These are phyloP conservation scores for Sebastes itinus DNA, from an alignment of 2,797 vertebrate species.

Conservation along the genomic window DNA sequence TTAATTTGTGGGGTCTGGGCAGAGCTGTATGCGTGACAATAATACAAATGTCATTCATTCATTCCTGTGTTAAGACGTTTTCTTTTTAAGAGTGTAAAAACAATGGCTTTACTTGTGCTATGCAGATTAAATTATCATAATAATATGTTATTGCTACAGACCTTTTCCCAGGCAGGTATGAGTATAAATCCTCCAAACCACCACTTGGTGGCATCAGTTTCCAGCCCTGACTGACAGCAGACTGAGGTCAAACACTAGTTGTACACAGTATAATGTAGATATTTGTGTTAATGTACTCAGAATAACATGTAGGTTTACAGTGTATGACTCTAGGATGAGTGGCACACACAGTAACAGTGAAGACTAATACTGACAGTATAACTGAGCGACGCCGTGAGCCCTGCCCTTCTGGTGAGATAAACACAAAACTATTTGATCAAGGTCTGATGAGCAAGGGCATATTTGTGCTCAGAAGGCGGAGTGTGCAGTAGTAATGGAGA, in stretches of 20 bases:
- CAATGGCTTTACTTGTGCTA: background rate
- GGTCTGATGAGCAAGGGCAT: slow-evolving; percentile 38
- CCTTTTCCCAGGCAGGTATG: background rate
- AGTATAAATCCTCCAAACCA: background rate
- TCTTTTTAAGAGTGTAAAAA: background rate
- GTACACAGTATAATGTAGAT: background rate
- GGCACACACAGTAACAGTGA: background rate
- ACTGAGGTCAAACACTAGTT: background rate
- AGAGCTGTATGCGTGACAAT: background rate
- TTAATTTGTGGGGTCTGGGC: background rate
- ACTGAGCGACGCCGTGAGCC: background rate
- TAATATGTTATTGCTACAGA: background rate
- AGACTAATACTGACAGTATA: background rate
- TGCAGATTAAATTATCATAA: background rate
- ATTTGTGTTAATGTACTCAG: background rate
- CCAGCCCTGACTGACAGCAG: slow-evolving; percentile 34
- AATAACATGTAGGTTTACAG: background rate
- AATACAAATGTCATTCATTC: background rate
- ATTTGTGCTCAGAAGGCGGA: background rate
- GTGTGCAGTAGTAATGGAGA: background rate
- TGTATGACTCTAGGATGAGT: background rate
- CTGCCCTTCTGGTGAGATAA: background rate
- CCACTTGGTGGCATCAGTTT: slow-evolving; percentile 70
- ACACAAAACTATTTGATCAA: slow-evolving; percentile 36
- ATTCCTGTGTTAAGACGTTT: background rate